phyloP scores from a whole-genome alignment of 2,888 invertebrate species.

The Rhamnusium bicolor region DNA sequence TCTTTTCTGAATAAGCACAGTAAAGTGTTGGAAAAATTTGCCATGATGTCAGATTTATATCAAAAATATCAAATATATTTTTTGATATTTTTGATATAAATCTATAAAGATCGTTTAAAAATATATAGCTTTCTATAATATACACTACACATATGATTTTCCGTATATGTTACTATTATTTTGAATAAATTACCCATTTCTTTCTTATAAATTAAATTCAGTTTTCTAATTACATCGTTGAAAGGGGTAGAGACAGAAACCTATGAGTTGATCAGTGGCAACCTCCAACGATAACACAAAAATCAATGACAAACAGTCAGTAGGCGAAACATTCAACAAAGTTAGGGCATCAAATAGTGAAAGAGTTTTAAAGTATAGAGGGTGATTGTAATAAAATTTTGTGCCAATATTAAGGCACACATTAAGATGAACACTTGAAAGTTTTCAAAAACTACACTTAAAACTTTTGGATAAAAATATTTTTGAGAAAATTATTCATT shows the following conservation, averaged over 20 bases:
- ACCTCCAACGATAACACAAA: not conserved
- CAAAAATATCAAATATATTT: too few species aligned
- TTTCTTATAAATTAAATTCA: not conserved
- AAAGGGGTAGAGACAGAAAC: not conserved
- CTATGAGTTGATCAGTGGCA: not conserved
- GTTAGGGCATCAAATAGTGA: not conserved
- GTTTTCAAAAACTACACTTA: too few species aligned
- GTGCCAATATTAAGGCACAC: not conserved
- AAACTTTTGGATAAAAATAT: not conserved
- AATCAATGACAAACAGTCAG: not conserved
- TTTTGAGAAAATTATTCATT: not conserved
- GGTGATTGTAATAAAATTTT: not conserved
- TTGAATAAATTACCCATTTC: too few species aligned
- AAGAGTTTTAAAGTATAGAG: not conserved
- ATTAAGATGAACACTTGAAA: not conserved
- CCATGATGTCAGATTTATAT: too few species aligned
- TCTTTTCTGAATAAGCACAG: too few species aligned
- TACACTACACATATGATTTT: too few species aligned
- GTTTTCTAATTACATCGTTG: not conserved
- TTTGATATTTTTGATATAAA: too few species aligned
- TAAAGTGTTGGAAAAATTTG: too few species aligned
- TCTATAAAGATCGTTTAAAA: too few species aligned
- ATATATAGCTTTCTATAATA: too few species aligned
- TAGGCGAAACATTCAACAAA: not conserved
- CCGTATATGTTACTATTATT: too few species aligned